Evolutionary conservation across 2,797 vertebrate species (phyloP).

Genomic region (Ceryle rudis): DNA sequence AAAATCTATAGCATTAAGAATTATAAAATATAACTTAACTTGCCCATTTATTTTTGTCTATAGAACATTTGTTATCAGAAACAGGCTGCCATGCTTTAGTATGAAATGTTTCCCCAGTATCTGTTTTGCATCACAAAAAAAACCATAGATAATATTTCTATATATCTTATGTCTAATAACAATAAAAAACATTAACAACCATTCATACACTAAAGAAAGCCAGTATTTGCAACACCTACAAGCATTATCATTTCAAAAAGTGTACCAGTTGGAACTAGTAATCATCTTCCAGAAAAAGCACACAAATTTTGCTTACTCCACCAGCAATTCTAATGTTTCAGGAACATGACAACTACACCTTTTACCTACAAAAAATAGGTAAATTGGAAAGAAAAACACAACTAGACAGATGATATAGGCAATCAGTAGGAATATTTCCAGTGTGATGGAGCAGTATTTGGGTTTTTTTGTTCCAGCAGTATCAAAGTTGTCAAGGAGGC

Average conservation of each 20-base stretch:
- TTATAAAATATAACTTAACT: background rate
- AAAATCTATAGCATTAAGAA: background rate
- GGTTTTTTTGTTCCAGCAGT: background rate
- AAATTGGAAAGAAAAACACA: background rate
- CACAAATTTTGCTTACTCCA: background rate
- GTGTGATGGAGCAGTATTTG: background rate
- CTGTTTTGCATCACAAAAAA: background rate
- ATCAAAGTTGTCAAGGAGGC: background rate
- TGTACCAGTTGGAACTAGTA: background rate
- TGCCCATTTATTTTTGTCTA: background rate
- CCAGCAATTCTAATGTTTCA: background rate
- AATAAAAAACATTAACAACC: background rate
- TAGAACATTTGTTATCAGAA: background rate
- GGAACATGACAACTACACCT: background rate
- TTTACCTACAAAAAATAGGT: background rate
- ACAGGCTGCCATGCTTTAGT: background rate
- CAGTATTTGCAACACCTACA: background rate
- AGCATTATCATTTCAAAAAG: background rate
- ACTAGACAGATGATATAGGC: background rate
- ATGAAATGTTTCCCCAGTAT: background rate
- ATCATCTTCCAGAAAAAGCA: background rate
- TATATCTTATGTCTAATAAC: background rate
- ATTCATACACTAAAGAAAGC: background rate
- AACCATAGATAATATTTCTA: background rate
- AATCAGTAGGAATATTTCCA: background rate